These are phyloP conservation scores for Spongilla lacustris DNA, from an alignment of 37 sponge, comb jelly and placozoan species.

Conservation along the genomic window DNA sequence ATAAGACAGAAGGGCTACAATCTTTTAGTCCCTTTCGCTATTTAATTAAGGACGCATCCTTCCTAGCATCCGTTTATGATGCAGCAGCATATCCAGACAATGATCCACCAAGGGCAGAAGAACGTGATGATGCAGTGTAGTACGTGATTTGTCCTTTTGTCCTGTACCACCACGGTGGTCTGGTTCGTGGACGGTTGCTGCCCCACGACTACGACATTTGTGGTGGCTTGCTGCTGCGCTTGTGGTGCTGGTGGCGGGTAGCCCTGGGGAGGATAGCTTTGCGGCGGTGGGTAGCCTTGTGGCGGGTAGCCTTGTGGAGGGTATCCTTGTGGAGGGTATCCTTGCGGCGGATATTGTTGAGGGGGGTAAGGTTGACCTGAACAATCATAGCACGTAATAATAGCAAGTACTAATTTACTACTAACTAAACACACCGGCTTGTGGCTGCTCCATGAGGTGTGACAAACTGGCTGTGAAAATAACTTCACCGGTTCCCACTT, in stretches of 20 bases:
- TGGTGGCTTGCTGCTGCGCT: conserved; percentile 41
- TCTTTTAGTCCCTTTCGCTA: too few relatives aligned
- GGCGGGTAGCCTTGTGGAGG: neutral
- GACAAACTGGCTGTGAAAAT: neutral
- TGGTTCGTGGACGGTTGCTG: conserved; percentile 4
- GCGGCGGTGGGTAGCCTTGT: neutral
- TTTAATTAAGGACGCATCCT: too few relatives aligned
- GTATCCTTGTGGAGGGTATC: neutral
- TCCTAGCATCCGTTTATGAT: conserved; percentile 34
- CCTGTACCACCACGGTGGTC: neutral
- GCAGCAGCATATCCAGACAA: conserved; percentile 32
- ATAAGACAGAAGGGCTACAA: too few relatives aligned
- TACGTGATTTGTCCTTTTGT: conserved; percentile 9
- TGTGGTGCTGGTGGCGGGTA: neutral
- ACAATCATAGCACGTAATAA: too few relatives aligned
- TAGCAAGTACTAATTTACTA: neutral
- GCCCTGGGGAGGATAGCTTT: neutral
- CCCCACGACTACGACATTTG: conserved; percentile 54
- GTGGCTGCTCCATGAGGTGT: neutral
- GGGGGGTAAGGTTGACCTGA: neutral
- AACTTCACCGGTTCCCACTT: neutral
- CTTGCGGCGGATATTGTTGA: neutral
- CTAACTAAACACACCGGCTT: neutral
- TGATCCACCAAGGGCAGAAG: conserved; percentile 47
- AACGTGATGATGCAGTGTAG: conserved; percentile 53